Base-by-base conservation (phyloP, 2,888 invertebrate species). In the Melanargia galathea region DNA sequence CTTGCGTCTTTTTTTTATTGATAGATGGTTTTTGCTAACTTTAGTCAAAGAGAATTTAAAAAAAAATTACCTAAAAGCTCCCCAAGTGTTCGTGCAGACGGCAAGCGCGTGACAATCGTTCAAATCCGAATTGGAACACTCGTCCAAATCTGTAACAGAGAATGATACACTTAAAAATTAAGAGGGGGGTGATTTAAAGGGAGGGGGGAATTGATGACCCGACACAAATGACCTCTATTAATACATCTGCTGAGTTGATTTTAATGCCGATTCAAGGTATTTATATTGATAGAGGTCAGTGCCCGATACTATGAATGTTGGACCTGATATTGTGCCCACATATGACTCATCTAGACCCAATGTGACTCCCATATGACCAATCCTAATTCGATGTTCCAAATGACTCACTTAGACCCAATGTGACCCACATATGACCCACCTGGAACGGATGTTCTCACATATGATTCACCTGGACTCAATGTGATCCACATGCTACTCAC, bases 21-120 rank as follows among this genome's bases (percentile, higher is more conserved):
- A n/a, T n/a, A n/a, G n/a, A n/a, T n/a, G n/a, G n/a, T n/a, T n/a
- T n/a, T n/a, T n/a, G n/a, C n/a, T n/a, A n/a, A n/a, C n/a, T n/a
- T n/a, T n/a, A n/a, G n/a, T n/a, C n/a, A n/a, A n/a, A n/a, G n/a
- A n/a, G n/a, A n/a, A n/a, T n/a, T n/a, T n/a, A n/a, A n/a, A n/a
- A n/a, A n/a, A n/a, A n/a, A n/a, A n/a, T 73, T 58, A 92, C 82
- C 92, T 94, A 79, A 96, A 97, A 16, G 95, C 95, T 6, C 98
- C 98, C 93, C 97, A 97, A 2, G 93, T 93, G 78, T 98, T 98
- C 46, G 93, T 93, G 76, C 98, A 98, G 0, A 84, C 90, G 0
- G 97, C 97, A 18, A 95, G 90, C 7, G 93, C 87, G 75, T 97
- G 96, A 68, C 98, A 98, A 78, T 98, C 97, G 79, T 98, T 96